A percentile compares a stretch with the other conserved stretches of the same genome.
Evolutionary conservation across 2,113 vertebrate genomes (phyloP).

Genomic region (Dendrocopos noguchii): DNA sequence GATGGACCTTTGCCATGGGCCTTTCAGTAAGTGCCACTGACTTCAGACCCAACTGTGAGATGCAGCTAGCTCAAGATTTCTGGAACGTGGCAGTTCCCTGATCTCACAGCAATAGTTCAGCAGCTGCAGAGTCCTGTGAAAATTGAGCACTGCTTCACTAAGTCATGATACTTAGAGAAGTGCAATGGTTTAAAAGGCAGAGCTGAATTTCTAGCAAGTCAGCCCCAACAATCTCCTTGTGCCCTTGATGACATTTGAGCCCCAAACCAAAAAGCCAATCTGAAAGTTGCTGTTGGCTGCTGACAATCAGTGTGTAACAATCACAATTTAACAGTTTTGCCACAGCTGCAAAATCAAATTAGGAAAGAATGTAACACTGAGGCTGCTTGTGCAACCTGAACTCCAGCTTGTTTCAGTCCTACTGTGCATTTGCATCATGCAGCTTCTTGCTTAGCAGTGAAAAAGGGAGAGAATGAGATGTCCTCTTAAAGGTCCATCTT

Average conservation of each 20-base stretch:
- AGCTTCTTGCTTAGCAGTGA: background rate
- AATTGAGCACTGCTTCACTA: background rate
- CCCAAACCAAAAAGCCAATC: background rate
- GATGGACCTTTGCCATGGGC: background rate
- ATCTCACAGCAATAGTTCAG: background rate
- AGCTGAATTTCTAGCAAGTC: background rate
- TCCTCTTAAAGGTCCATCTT: background rate
- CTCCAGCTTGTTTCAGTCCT: background rate
- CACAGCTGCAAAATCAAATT: background rate
- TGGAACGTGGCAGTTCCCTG: background rate
- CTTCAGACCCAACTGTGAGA: background rate
- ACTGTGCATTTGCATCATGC: background rate
- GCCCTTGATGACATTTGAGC: background rate
- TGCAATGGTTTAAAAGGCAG: background rate
- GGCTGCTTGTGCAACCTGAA: background rate
- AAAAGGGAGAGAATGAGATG: background rate
- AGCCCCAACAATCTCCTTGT: background rate
- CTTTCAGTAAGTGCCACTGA: background rate
- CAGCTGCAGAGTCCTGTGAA: background rate
- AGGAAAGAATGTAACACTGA: background rate
- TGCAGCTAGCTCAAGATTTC: background rate
- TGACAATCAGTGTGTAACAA: background rate
- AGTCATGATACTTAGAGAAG: background rate
- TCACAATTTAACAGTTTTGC: background rate
- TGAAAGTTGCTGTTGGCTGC: background rate